Evolutionary conservation across 1,140 invertebrate species (phyloP), one percentile per base, ranked within the genome.

Genomic region (Colletes gigas): DNA sequence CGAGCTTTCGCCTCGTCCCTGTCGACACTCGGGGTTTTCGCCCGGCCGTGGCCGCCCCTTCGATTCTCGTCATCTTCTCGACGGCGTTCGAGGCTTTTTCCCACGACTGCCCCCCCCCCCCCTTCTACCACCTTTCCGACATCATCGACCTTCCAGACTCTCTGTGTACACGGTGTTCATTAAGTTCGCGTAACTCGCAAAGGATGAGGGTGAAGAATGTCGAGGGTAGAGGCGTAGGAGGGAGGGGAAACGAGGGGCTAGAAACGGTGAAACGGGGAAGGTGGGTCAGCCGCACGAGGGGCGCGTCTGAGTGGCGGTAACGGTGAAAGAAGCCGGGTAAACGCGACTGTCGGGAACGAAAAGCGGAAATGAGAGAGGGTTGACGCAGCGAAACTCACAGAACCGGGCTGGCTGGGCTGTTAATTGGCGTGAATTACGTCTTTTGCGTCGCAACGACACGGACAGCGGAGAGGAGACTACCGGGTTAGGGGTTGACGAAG

Each of bases 401-500:
- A 72, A 77, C 52, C 44, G 60, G 41, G 44, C 57, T 59, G 74
- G 62, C 44, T 83, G 84, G 50, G 15, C 75, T 88, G 80, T 89
- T 89, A 89, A 89, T 89, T 89, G 87, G 77, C 88, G 73, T 75
- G 81, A 89, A 90, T 83, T 88, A 88, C 84, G 83, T 82, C 80
- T 85, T 89, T 88, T 84, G 75, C 85, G 69, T 65, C 75, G 68
- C 76, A 79, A 82, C 76, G 68, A 67, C 76, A 79, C 80, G 74
- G 60, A 77, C 79, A 69, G n/a, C 65, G 39, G n/a, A 12, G 55
- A 39, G 30, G 12, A 39, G 12, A 39, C 54, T 47, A 54, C 41
- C 41, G 60, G 44, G 54, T 67, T 50, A 14, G 12, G 30, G 39
- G 17, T 10, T 30, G 55, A 17, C 8, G 19, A n/a, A 30, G 65